Conservation (phyloP, 2,797 vertebrate genomes). For the Neosalanx taihuensis region DNA sequence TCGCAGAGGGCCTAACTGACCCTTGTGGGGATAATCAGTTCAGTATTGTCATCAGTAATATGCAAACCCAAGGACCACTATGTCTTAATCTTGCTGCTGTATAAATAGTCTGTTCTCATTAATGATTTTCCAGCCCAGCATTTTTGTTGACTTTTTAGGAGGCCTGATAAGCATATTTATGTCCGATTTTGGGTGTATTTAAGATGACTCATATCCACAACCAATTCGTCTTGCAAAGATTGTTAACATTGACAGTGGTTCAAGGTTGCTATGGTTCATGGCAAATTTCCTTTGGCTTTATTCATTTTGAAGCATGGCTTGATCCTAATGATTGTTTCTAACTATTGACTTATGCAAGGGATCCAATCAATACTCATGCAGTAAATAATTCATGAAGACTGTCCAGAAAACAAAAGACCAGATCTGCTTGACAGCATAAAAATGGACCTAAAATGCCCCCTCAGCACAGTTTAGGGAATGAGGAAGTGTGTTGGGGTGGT, state of each 20-base stretch:
- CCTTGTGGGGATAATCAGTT: neutral
- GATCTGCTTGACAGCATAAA: slow-evolving; percentile 50
- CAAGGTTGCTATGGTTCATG: slow-evolving; percentile 28
- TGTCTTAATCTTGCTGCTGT: neutral
- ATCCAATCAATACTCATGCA: slow-evolving; percentile 63
- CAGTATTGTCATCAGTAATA: neutral
- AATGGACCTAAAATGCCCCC: slow-evolving; percentile 41
- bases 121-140: neutral
- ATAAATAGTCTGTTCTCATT: neutral
- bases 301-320: slow-evolving; percentile 37
- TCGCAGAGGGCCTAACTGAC: neutral
- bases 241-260: slow-evolving; percentile 48
- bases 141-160: slow-evolving; percentile 15
- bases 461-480: slow-evolving; percentile 51
- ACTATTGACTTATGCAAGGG: slow-evolving; percentile 51
- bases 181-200: slow-evolving; percentile 31
- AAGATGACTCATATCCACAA: slow-evolving; percentile 36
- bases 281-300: slow-evolving; percentile 33
- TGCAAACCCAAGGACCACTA: neutral
- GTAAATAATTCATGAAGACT: slow-evolving; percentile 68
- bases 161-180: slow-evolving; percentile 40
- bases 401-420: slow-evolving; percentile 50
- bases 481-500: slow-evolving; percentile 25
- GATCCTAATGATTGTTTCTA: slow-evolving; percentile 53
- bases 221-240: slow-evolving; percentile 52